Evolutionary conservation across 92 coral and sea anemone genomes (phyloP), one percentile per base, ranked within the genome.

Genomic region (Diadumene lineata): DNA sequence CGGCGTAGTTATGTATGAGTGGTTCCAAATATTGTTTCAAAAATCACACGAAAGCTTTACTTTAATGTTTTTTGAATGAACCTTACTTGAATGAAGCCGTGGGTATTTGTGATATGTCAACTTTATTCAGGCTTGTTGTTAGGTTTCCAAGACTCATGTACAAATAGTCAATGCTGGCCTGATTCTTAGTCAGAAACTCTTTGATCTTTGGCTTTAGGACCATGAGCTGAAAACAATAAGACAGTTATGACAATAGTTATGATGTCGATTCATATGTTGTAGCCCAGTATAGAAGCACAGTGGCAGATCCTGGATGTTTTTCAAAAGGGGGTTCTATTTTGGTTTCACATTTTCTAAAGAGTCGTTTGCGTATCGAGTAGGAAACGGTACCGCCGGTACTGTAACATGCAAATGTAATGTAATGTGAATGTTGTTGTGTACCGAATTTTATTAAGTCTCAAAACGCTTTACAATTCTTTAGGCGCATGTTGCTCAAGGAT

Each of bases 111-210:
- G 75, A 43, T 73, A 92, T 91, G 64, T 96, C 96, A n/a, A 88
- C 90, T 43, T 88, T 89, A 29, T 81, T 87, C 38, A 92, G 72
- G 19, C 84, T 70, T 7, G 84, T 72, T 1, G 92, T 92, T 56
- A 96, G 84, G 60, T 96, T 82, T 7, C 98, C 99, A 66, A 94
- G 81, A 64, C 90, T 86, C 97, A 92, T 92, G 81, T 86, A 96
- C 17, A 73, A 77, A n/a, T 84, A 86, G 21, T 88, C 96, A 31
- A 82, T 81, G 6, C 75, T 72, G 25, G 43, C 76, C 34, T 51
- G 57, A 24, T 92, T 83, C 53, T 65, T 72, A 24, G 73, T 69
- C 50, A 96, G 67, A 75, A 86, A 96, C 26, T 75, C 87, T 74
- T 64, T 84, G 56, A 96, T 86, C 73, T 96, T 96, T 11, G 99